Conservation (phyloP, 2,888 invertebrate genomes). For the Hipparchia sbordonii region DNA sequence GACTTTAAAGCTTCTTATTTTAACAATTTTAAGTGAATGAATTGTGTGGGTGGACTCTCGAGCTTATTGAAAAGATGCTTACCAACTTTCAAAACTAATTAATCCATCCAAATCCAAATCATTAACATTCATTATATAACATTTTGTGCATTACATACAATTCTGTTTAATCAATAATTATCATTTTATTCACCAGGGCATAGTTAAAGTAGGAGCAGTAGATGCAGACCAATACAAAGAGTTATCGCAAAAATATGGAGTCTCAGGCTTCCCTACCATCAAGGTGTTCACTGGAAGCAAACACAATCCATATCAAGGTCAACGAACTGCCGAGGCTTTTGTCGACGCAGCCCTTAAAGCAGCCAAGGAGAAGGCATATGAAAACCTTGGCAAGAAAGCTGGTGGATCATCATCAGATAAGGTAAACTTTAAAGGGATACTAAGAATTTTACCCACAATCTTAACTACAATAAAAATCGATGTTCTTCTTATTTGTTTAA, state of each 20-base stretch:
- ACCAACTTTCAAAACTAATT: not conserved
- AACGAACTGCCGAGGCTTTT: slow-evolving; percentile 92
- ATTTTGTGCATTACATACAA: too few relatives aligned
- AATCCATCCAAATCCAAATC: too few relatives aligned
- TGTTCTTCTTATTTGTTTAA: too few relatives aligned
- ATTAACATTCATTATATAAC: too few relatives aligned
- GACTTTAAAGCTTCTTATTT: not conserved
- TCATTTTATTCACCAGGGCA: slow-evolving; percentile 82
- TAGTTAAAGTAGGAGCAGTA: slow-evolving; percentile 96
- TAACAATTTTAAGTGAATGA: too few relatives aligned
- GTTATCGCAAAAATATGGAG: slow-evolving; percentile 90
- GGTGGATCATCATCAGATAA: slow-evolving; percentile 66
- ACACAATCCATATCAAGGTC: slow-evolving; percentile 93
- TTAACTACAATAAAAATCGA: too few relatives aligned
- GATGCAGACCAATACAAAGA: slow-evolving; percentile 95
- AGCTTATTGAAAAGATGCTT: not conserved
- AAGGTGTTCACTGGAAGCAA: slow-evolving; percentile 96
- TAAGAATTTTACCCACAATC: too few relatives aligned
- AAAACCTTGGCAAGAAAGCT: slow-evolving; percentile 85
- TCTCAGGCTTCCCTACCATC: slow-evolving; percentile 97
- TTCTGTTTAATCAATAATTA: too few relatives aligned
- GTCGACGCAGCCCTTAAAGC: slow-evolving; percentile 93
- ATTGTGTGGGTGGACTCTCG: not conserved
- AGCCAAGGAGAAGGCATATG: slow-evolving; percentile 88
- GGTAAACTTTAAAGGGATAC: slow-evolving; percentile 56